These are phyloP conservation scores for Caenorhabditis tropicalis DNA, from an alignment of 1,140 invertebrate species.

Conservation along the genomic window DNA sequence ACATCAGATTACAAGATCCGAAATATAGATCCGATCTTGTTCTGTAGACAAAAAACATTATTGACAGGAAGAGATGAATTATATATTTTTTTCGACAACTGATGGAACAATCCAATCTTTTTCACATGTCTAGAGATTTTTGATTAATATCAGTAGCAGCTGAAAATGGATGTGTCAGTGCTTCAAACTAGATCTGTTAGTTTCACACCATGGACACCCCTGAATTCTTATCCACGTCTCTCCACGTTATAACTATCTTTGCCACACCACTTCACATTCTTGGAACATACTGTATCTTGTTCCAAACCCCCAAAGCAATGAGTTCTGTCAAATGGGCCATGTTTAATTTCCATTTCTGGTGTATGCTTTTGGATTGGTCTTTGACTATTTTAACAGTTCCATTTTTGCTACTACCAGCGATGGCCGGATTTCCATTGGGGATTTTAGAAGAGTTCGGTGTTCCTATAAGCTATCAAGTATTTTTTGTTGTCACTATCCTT, in stretches of 20 bases:
- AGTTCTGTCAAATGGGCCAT: not conserved
- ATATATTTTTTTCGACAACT: too few species aligned
- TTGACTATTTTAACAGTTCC: not conserved
- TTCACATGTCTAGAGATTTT: too few species aligned
- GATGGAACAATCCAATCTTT: too few species aligned
- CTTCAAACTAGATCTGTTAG: too few species aligned
- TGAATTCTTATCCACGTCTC: too few species aligned
- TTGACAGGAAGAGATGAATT: too few species aligned
- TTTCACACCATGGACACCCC: too few species aligned
- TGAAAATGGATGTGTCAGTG: too few species aligned
- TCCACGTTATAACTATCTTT: not conserved
- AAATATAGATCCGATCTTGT: too few species aligned
- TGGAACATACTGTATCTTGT: not conserved
- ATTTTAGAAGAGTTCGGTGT: not conserved
- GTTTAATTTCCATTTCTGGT: not conserved
- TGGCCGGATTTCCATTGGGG: not conserved
- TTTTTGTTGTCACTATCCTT: not conserved
- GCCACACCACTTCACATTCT: not conserved
- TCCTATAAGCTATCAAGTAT: not conserved
- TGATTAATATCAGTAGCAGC: too few species aligned
- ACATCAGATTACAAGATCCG: too few species aligned
- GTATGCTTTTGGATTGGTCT: not conserved
- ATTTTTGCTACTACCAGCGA: not conserved
- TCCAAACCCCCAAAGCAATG: not conserved
- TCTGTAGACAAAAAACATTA: too few species aligned